phyloP scores from a whole-genome alignment of 2,888 invertebrate genomes.

The Eupsilia transversa region DNA sequence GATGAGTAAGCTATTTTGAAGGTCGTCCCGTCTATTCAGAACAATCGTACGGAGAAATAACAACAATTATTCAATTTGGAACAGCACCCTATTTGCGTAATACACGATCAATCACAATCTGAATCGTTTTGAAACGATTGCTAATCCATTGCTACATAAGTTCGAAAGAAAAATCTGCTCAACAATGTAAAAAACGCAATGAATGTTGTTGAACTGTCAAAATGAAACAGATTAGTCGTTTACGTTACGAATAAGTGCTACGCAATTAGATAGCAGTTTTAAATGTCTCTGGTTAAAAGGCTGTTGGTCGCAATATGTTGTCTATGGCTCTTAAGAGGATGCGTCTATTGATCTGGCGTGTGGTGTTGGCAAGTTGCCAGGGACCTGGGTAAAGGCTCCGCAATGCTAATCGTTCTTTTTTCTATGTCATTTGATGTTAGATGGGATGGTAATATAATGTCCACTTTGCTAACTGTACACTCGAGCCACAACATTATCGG shows the following conservation, averaged over 20 bases:
- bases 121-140: too few species aligned
- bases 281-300: not conserved
- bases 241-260: too few species aligned
- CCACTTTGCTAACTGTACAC: not conserved
- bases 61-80: conserved; percentile 43
- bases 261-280: too few species aligned
- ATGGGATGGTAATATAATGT: conserved; percentile 18
- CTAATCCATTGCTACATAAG: too few species aligned
- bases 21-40: conserved; percentile 23
- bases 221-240: too few species aligned
- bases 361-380: conserved; percentile 37
- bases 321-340: not conserved
- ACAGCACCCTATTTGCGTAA: too few species aligned
- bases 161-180: too few species aligned
- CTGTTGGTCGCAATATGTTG: not conserved
- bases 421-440: not conserved
- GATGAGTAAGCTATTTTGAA: conserved; percentile 50
- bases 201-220: too few species aligned
- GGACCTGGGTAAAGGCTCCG: not conserved
- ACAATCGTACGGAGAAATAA: conserved; percentile 22
- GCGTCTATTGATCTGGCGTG: conserved; percentile 38
- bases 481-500: not conserved
- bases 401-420: conserved; percentile 22
- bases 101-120: too few species aligned
- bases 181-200: too few species aligned